A percentile compares a stretch with the other conserved stretches of the same genome.
phyloP scores from a whole-genome alignment of 2,113 vertebrate genomes.

The Jacana jacana region DNA sequence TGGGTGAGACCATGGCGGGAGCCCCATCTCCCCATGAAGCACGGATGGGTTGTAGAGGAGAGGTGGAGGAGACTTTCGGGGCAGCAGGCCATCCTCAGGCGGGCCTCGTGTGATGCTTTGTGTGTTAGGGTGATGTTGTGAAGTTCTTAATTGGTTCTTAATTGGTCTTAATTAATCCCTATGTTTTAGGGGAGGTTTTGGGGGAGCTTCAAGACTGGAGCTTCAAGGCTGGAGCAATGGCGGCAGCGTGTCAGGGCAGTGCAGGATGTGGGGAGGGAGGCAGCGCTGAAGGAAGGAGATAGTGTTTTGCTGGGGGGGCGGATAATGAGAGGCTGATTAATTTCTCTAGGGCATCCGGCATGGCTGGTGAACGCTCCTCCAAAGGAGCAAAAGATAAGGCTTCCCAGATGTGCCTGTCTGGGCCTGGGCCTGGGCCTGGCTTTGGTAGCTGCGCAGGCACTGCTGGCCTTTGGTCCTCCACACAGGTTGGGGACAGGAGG shows the following conservation, averaged over 20 bases:
- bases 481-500: accelerated
- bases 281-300: neutral
- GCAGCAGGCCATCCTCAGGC: neutral
- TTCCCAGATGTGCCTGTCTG: accelerated
- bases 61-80: neutral
- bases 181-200: neutral
- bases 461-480: neutral
- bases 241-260: accelerated
- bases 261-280: neutral
- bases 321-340: neutral
- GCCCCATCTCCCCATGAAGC: too few species aligned
- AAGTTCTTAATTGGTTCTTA: neutral
- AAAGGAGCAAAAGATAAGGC: neutral
- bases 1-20: neutral
- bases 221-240: neutral
- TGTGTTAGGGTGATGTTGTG: too few species aligned
- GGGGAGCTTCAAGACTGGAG: neutral
- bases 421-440: neutral
- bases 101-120: accelerated
- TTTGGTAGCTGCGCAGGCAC: accelerated
- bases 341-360: neutral
- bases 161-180: too few species aligned
- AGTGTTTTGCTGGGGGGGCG: accelerated
- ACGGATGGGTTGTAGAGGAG: neutral
- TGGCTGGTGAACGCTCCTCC: neutral